Evolutionary conservation across 2,113 vertebrate species (phyloP).

Genomic region (Blennius ocellaris): DNA sequence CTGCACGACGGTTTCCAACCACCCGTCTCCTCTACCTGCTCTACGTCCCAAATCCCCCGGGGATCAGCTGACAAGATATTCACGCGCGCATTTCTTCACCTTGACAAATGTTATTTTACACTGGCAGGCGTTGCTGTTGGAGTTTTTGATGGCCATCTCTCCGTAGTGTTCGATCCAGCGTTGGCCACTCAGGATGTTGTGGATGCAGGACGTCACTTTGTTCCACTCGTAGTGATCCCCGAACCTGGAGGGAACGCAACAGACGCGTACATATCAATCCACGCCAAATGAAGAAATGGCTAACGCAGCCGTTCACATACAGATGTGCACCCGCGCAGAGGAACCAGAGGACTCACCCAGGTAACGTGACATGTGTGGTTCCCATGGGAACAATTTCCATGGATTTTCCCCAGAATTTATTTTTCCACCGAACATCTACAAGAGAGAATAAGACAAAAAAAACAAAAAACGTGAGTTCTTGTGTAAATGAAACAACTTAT

Average conservation of each 20-base stretch:
- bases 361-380: conserved; percentile 92
- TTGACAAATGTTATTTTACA: conserved; percentile 97
- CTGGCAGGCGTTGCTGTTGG: conserved; percentile 86
- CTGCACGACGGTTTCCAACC: too few species aligned
- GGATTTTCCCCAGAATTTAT: conserved; percentile 99
- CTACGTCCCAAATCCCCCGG: too few species aligned
- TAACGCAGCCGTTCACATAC: neutral
- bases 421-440: conserved; percentile 98
- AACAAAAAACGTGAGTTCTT: neutral
- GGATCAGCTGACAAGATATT: neutral
- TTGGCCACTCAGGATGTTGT: conserved; percentile 97
- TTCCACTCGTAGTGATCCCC: conserved; percentile 98
- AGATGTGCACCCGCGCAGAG: conserved; percentile 18
- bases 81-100: conserved; percentile 76
- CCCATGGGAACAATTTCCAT: conserved; percentile 98
- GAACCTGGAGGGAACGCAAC: conserved; percentile 73
- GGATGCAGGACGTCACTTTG: conserved; percentile 98
- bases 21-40: too few species aligned
- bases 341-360: conserved; percentile 84
- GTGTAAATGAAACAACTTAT: neutral
- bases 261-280: neutral
- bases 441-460: conserved; percentile 11
- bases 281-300: neutral
- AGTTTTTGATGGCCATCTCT: conserved; percentile 92
- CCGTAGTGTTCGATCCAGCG: conserved; percentile 99